Conservation (phyloP, 2,888 invertebrate genomes). For the Zygaena filipendulae region DNA sequence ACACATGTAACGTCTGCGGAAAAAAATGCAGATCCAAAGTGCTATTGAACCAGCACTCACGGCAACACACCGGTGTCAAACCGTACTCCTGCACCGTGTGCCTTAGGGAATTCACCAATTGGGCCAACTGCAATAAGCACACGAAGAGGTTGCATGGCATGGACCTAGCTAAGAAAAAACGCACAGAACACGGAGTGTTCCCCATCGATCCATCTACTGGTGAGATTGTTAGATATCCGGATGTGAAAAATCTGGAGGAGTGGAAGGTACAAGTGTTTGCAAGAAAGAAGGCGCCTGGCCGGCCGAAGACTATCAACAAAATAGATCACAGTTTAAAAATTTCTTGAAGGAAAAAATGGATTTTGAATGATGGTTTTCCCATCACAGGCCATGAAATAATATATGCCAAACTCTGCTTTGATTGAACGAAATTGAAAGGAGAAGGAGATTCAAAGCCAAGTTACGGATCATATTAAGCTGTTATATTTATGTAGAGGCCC, state of each 20-base stretch:
- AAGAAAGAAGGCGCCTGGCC: not conserved
- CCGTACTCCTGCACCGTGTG: conserved; percentile 78
- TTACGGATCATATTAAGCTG: too few relatives aligned
- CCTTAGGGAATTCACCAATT: conserved; percentile 74
- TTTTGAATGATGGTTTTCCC: too few relatives aligned
- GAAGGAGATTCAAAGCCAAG: too few relatives aligned
- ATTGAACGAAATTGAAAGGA: too few relatives aligned
- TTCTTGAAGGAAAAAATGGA: not conserved
- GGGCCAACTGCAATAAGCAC: conserved; percentile 83
- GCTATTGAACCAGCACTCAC: conserved; percentile 73
- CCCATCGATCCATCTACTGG: too few relatives aligned
- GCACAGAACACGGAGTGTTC: conserved; percentile 10
- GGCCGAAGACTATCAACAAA: too few relatives aligned
- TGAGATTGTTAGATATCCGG: not conserved
- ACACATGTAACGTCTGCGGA: conserved; percentile 74
- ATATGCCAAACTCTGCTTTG: too few relatives aligned
- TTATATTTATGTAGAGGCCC: too few relatives aligned
- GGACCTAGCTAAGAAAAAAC: conserved; percentile 34
- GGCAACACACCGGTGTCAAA: conserved; percentile 74
- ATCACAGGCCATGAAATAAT: too few relatives aligned
- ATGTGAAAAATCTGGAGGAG: not conserved
- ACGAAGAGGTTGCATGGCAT: conserved; percentile 79
- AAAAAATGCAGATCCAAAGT: conserved; percentile 77
- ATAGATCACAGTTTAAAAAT: not conserved
- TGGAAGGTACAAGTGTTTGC: not conserved